Evolutionary conservation across 2,113 vertebrate species (phyloP).

Genomic region (Rhinichthys klamathensis): DNA sequence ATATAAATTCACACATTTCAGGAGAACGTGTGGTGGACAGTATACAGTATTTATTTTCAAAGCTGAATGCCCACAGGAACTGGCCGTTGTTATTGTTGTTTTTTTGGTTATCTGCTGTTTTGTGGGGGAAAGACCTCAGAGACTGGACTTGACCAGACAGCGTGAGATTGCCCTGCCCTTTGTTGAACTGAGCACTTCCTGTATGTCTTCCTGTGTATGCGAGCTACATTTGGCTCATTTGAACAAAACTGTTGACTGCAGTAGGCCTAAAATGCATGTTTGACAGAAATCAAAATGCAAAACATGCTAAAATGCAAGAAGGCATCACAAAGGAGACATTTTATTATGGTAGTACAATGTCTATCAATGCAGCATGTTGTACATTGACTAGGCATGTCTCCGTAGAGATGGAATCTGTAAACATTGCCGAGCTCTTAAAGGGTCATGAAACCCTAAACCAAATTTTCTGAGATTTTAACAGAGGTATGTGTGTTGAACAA

Average conservation of each 20-base stretch:
- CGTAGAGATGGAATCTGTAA: not conserved
- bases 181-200: not conserved
- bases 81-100: not conserved
- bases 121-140: not conserved
- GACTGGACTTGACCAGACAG: not conserved
- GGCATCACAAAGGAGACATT: not conserved
- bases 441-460: too few species aligned
- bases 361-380: not conserved
- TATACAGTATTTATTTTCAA: conserved; percentile 15
- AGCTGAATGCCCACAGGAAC: conserved; percentile 1
- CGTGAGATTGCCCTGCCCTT: not conserved
- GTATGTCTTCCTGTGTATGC: not conserved
- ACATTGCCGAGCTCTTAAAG: conserved; percentile 32
- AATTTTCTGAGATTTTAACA: too few species aligned
- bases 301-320: not conserved
- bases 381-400: not conserved
- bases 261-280: not conserved
- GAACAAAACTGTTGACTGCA: not conserved
- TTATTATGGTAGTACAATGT: not conserved
- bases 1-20: not conserved
- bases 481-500: too few species aligned
- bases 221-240: not conserved
- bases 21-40: not conserved
- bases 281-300: not conserved
- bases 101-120: not conserved